phyloP scores from a whole-genome alignment of 2,113 vertebrate genomes.

The Hylia prasina region DNA sequence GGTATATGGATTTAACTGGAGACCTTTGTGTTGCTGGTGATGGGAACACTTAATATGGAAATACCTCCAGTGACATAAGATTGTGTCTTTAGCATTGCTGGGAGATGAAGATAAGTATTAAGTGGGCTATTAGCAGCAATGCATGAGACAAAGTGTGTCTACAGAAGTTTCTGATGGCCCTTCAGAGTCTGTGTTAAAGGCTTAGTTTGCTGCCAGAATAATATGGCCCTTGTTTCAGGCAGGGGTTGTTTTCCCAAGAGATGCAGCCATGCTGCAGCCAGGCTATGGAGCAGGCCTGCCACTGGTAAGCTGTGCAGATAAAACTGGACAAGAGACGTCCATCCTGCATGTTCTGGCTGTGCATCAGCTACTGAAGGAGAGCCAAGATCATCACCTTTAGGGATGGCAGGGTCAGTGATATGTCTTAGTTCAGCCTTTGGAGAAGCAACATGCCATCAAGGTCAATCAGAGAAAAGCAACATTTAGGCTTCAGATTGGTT shows the following conservation, averaged over 20 bases:
- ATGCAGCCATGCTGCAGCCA: not conserved
- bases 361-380: not conserved
- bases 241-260: fast-evolving
- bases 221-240: not conserved
- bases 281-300: not conserved
- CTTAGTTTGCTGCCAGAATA: not conserved
- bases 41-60: not conserved
- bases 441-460: not conserved
- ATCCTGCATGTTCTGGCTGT: not conserved
- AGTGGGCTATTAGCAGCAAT: not conserved
- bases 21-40: not conserved
- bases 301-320: not conserved
- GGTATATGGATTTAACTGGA: not conserved
- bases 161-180: not conserved
- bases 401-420: not conserved
- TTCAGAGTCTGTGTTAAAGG: not conserved
- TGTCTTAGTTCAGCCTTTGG: not conserved
- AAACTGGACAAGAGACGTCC: not conserved
- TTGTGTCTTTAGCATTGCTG: not conserved
- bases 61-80: not conserved
- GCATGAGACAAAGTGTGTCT: not conserved
- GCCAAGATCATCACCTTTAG: not conserved
- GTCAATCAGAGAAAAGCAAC: fast-evolving
- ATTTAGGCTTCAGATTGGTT: not conserved
- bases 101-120: not conserved